Evolutionary conservation across 2,888 invertebrate species (phyloP).

Genomic region (Athripsodes cinereus): DNA sequence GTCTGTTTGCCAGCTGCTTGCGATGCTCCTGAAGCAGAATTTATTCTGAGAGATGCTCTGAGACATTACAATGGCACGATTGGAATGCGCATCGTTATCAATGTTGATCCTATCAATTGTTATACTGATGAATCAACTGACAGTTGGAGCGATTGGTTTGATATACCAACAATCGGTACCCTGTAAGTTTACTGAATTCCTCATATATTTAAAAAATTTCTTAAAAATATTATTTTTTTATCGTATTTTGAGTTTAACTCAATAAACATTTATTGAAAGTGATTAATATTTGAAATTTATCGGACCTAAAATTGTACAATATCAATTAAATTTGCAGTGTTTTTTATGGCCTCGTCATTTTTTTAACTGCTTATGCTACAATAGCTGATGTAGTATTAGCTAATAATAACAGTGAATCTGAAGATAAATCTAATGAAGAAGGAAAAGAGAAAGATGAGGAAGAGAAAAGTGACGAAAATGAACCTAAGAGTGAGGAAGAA

Average conservation of each 20-base stretch:
- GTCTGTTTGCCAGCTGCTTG: slow-evolving; percentile 63
- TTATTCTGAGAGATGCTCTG: slow-evolving; percentile 52
- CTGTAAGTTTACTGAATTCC: too few species aligned
- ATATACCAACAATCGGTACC: slow-evolving; percentile 42
- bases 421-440: slow-evolving; percentile 30
- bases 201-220: too few species aligned
- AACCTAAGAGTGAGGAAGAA: background rate
- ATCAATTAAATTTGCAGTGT: slow-evolving; percentile 35
- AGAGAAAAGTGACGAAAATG: slow-evolving; percentile 12
- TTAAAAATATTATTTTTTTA: too few species aligned
- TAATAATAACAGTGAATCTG: slow-evolving; percentile 4
- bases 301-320: too few species aligned
- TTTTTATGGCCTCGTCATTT: slow-evolving; percentile 40
- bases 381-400: slow-evolving; percentile 39
- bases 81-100: slow-evolving; percentile 52
- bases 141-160: slow-evolving; percentile 30
- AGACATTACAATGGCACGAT: slow-evolving; percentile 53
- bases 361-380: slow-evolving; percentile 44
- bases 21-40: slow-evolving; percentile 52
- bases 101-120: slow-evolving; percentile 55
- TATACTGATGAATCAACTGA: slow-evolving; percentile 40
- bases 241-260: too few species aligned
- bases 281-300: background rate
- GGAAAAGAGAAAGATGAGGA: slow-evolving; percentile 28
- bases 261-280: too few species aligned